A percentile compares a stretch with the other conserved stretches of the same genome.
Evolutionary conservation across 2,113 vertebrate genomes (phyloP).

Genomic region (Cranoglanis bouderius): DNA sequence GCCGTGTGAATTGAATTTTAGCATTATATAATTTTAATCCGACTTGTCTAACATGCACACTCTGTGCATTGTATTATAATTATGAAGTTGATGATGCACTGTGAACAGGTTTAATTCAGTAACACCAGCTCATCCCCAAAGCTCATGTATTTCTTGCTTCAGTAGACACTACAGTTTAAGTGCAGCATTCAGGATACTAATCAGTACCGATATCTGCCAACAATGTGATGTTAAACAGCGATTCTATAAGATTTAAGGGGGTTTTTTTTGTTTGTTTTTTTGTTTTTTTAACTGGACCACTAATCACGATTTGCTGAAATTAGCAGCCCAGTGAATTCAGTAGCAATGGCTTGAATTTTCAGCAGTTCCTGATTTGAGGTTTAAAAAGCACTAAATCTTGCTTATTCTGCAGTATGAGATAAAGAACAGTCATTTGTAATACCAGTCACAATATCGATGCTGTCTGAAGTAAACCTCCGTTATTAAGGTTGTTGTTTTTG

Average conservation of each 20-base stretch:
- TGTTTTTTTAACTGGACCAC: neutral
- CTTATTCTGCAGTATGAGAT: neutral
- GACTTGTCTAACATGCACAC: neutral
- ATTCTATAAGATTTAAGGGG: neutral
- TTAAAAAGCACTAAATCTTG: neutral
- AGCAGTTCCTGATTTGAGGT: neutral
- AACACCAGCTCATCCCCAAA: neutral
- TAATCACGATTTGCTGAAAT: neutral
- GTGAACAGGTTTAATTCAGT: conserved; percentile 1
- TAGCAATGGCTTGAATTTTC: neutral
- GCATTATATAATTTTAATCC: neutral
- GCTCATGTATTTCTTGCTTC: neutral
- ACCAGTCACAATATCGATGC: neutral
- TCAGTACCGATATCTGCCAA: neutral
- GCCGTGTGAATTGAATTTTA: neutral
- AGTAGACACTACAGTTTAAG: neutral
- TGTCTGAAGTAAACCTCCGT: neutral
- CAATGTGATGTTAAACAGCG: neutral
- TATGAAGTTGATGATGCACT: neutral
- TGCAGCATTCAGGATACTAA: neutral
- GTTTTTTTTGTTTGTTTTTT: neutral
- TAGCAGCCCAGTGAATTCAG: neutral
- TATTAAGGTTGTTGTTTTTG: neutral
- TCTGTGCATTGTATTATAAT: neutral
- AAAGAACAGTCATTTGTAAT: neutral